phyloP scores from a whole-genome alignment of 2,888 invertebrate species.

The Piscicola geometra region DNA sequence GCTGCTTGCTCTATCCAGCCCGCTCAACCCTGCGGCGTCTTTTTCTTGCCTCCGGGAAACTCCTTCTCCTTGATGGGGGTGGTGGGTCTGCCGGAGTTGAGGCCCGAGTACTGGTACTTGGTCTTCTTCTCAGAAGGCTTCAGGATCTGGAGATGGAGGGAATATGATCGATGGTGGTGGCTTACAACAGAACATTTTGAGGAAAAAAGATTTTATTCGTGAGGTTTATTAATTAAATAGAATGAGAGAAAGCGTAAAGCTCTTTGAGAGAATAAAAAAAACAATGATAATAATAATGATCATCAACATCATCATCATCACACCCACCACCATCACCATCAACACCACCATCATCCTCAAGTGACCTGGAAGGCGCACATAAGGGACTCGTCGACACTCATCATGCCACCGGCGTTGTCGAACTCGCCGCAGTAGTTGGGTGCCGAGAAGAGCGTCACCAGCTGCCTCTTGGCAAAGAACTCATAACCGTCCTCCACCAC shows the following conservation, averaged over 20 bases:
- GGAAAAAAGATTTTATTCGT: too few species aligned
- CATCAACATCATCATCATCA: too few species aligned
- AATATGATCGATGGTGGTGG: too few species aligned
- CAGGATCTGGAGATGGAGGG: constrained; percentile 54
- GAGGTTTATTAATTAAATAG: too few species aligned
- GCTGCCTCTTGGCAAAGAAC: constrained; percentile 94
- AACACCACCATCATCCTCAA: not conserved
- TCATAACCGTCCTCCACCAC: constrained; percentile 99
- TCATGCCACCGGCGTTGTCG: constrained; percentile 62
- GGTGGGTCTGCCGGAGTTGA: constrained; percentile 56
- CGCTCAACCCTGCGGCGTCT: too few species aligned
- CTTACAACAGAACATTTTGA: too few species aligned
- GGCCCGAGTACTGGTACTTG: constrained; percentile 60
- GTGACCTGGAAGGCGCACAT: constrained; percentile 86
- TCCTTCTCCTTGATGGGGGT: constrained; percentile 50
- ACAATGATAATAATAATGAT: not conserved
- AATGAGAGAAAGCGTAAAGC: too few species aligned
- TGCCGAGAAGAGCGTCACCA: constrained; percentile 96
- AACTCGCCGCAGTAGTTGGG: constrained; percentile 85
- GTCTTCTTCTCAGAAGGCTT: constrained; percentile 61
- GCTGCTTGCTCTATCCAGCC: too few species aligned
- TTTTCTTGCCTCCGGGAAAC: constrained; percentile 23
- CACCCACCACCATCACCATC: too few species aligned
- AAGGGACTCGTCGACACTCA: constrained; percentile 89
- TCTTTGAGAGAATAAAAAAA: not conserved